These are phyloP conservation scores for Sebastolobus altivelis DNA, from an alignment of 2,797 vertebrate genomes.

Conservation along the genomic window DNA sequence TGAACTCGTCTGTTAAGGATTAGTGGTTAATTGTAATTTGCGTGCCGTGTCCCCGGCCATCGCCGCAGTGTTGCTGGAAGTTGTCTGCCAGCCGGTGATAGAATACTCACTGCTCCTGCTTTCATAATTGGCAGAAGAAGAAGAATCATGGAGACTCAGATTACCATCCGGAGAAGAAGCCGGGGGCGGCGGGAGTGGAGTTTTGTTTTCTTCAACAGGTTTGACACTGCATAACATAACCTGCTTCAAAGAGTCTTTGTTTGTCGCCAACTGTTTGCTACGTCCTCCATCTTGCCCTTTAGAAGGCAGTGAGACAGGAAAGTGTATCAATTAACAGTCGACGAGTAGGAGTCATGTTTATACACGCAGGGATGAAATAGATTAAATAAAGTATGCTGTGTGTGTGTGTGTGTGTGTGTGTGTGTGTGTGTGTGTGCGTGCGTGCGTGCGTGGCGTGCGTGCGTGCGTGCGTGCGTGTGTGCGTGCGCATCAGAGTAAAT, in stretches of 20 bases:
- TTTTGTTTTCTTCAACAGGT: constrained; percentile 66
- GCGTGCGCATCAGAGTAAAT: neutral
- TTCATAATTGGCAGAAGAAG: constrained; percentile 73
- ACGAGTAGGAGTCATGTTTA: constrained; percentile 67
- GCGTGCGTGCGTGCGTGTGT: constrained; percentile 24
- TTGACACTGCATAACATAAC: constrained; percentile 53
- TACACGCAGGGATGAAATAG: constrained; percentile 46
- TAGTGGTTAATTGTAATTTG: constrained; percentile 82
- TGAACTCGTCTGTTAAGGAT: constrained; percentile 80
- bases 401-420: constrained; percentile 24
- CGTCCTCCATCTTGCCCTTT: constrained; percentile 44
- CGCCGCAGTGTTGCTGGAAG: constrained; percentile 35
- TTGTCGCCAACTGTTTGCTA: constrained; percentile 58
- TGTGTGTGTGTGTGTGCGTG: neutral
- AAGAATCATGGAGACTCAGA: constrained; percentile 52
- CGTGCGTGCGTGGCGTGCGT: constrained; percentile 20
- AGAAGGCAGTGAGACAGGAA: constrained; percentile 36
- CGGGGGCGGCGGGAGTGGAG: constrained; percentile 29
- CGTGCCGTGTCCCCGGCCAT: constrained; percentile 75
- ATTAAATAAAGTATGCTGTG: constrained; percentile 30
- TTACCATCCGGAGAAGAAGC: constrained; percentile 55
- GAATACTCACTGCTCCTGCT: constrained; percentile 74
- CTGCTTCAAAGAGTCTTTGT: constrained; percentile 61
- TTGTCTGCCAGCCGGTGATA: constrained; percentile 77
- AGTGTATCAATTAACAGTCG: constrained; percentile 50